phyloP scores from a whole-genome alignment of 2,797 vertebrate genomes.

The Chrysocyon brachyurus region DNA sequence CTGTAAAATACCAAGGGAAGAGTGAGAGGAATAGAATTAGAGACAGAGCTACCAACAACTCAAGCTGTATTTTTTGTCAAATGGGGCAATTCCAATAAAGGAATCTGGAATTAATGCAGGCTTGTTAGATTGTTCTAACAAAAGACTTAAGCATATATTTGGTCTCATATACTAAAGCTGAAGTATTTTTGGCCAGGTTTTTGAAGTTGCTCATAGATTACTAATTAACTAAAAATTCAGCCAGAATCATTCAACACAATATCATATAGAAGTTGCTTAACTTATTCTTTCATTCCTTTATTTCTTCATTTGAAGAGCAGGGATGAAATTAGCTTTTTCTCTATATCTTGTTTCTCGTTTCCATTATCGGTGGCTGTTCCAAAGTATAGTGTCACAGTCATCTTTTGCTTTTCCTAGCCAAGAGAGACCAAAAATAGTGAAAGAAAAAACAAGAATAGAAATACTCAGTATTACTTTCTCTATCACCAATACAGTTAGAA shows the following conservation, averaged over 20 bases:
- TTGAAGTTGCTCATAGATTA: background rate
- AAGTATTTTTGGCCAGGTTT: background rate
- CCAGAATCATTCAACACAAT: background rate
- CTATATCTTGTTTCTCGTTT: background rate
- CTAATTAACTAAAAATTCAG: background rate
- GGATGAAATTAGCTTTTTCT: background rate
- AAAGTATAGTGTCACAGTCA: background rate
- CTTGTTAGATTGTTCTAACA: background rate
- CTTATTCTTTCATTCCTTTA: background rate
- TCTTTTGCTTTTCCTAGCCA: background rate
- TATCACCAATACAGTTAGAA: background rate
- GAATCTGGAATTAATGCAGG: background rate
- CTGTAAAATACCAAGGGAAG: background rate
- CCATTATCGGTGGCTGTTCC: background rate
- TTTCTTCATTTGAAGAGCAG: background rate
- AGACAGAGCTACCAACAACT: background rate
- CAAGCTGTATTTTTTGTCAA: background rate
- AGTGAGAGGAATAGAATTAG: background rate
- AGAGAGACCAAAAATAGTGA: background rate
- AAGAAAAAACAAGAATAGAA: background rate
- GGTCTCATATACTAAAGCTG: background rate
- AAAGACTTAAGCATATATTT: background rate
- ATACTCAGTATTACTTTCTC: background rate
- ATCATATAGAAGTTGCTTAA: background rate
- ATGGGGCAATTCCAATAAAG: background rate